Base-by-base conservation (phyloP, 2,888 invertebrate species). In the Watsonalla cultraria region DNA sequence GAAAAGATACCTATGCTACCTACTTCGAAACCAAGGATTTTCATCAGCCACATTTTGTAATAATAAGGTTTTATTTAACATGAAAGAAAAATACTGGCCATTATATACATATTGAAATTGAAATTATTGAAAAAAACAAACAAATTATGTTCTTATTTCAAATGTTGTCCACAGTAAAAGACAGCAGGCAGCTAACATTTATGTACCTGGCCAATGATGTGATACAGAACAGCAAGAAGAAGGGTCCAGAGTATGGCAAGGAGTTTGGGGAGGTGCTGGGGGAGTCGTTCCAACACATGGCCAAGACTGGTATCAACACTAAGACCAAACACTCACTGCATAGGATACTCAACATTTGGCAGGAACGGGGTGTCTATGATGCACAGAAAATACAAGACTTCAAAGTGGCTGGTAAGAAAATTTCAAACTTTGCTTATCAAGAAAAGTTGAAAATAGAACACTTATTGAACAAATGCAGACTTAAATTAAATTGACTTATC, bases 191-290 rank as follows among this genome's bases (percentile, higher is more conserved):
- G 77, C 90, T 99, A 54, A 98, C 97, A 13, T 97, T 98, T 72
- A 96, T 99, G 95, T 99, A 99, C 85, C 92, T 99, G 70, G 99
- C 99, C 39, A 99, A 99, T 92, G 99, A 99, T 92, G 98, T 99
- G 37, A 98, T 99, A 70, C 99, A 99, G 82, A 99, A 99, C 76
- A 97, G 98, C 79, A 96, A 97, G 82, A 99, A 98, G 84, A 99
- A 99, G 83, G 98, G 98, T 0, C 98, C 98, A 0, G 98, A 99
- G 82, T 99, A 95, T 86, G 96, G 96, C 0, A 95, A 95, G 77
- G 97, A 97, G 76, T 99, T 96, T 87, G 95, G 94, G 7, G 91
- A 92, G 54, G 94, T 96, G 8, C 84, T 99, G 51, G 93, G 93
- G 52, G 96, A 95, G 72, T 96, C 97, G 0, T 97, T 98, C 75